Evolutionary conservation across 1,140 invertebrate genomes (phyloP).

Genomic region (Diabrotica virgifera): DNA sequence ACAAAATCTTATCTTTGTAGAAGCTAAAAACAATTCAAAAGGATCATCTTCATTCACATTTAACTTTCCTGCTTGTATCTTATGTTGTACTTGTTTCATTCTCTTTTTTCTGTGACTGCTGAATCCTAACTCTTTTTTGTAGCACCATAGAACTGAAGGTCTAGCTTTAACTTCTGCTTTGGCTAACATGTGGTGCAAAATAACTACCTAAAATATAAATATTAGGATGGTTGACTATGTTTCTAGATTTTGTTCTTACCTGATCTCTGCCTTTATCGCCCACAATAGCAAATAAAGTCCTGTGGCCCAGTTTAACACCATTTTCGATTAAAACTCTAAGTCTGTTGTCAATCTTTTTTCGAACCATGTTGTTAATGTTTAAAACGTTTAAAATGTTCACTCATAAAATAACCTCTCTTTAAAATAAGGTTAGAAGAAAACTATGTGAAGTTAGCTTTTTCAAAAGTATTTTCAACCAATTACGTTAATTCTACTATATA

Average conservation of each 20-base stretch:
- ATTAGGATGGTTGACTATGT: not conserved
- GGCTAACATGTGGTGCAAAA: conserved; percentile 95
- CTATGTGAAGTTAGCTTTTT: too few relatives aligned
- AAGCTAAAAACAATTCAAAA: conserved; percentile 94
- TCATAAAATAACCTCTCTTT: too few relatives aligned
- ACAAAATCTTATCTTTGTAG: conserved; percentile 95
- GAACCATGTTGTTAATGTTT: conserved; percentile 62
- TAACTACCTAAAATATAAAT: conserved; percentile 70
- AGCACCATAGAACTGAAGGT: conserved; percentile 96
- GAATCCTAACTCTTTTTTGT: conserved; percentile 95
- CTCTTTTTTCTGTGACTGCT: conserved; percentile 93
- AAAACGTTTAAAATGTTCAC: too few relatives aligned
- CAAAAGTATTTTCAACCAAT: too few relatives aligned
- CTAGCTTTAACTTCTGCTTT: conserved; percentile 90
- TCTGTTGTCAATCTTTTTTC: conserved; percentile 96
- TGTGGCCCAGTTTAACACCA: conserved; percentile 84
- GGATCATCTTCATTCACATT: conserved; percentile 94
- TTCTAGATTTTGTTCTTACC: conserved; percentile 53
- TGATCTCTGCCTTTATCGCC: conserved; percentile 96
- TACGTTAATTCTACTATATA: too few relatives aligned
- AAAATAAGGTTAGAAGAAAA: too few relatives aligned
- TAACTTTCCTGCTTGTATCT: conserved; percentile 84
- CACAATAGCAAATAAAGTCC: conserved; percentile 92
- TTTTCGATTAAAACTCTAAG: conserved; percentile 96
- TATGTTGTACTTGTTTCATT: conserved; percentile 83